These are phyloP conservation scores for Macaria notata DNA, from an alignment of 2,888 invertebrate genomes.

Conservation along the genomic window DNA sequence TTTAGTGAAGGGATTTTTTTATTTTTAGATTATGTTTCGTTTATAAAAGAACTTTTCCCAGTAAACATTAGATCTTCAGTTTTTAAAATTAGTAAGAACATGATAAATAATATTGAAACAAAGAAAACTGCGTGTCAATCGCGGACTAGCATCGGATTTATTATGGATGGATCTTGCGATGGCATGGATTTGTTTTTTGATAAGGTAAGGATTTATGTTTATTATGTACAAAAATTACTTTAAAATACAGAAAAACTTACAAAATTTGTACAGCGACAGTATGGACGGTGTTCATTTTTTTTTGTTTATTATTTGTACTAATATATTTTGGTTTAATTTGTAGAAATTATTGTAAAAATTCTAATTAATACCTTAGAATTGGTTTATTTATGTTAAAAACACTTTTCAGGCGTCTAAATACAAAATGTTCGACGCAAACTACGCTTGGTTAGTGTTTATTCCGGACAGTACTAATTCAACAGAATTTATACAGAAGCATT, in stretches of 20 bases:
- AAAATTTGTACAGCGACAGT: no score
- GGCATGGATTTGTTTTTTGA: constrained; percentile 36
- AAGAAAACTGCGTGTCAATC: constrained; percentile 39
- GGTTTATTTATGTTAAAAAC: no score
- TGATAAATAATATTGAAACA: constrained; percentile 20
- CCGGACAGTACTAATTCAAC: constrained; percentile 13
- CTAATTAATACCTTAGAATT: no score
- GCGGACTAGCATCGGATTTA: constrained; percentile 46
- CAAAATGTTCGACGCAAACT: constrained; percentile 52
- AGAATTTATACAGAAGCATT: constrained; percentile 35
- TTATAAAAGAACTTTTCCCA: constrained; percentile 21
- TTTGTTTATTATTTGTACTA: no score
- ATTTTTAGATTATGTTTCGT: constrained; percentile 23
- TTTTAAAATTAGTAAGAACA: constrained; percentile 30
- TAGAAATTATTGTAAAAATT: no score
- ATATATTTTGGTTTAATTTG: no score
- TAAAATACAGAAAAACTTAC: no score
- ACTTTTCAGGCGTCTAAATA: constrained; percentile 53
- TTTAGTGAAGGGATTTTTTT: no score
- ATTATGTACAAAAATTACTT: background rate
- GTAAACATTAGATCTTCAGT: constrained; percentile 44
- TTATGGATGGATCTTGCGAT: constrained; percentile 51
- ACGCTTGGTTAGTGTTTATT: constrained; percentile 55
- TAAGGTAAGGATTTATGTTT: constrained; percentile 36
- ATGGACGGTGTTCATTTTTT: no score